Conservation (phyloP, 2,113 vertebrate species). For the Azemiops feae region DNA sequence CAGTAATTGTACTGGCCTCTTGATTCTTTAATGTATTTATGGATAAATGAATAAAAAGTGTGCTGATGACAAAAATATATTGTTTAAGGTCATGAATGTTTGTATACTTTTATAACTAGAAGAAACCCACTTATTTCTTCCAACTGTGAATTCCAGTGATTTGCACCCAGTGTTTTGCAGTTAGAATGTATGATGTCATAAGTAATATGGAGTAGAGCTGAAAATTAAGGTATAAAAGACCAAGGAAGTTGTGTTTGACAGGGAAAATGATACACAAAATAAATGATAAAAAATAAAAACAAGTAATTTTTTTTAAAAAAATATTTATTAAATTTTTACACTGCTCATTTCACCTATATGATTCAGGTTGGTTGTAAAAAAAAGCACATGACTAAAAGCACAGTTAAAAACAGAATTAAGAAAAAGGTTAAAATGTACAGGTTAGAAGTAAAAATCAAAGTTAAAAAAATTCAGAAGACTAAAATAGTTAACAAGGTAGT, state of each 20-base stretch:
- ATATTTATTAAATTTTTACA: neutral
- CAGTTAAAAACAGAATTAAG: neutral
- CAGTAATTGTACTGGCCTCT: neutral
- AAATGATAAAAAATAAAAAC: neutral
- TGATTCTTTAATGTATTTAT: neutral
- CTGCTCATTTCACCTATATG: neutral
- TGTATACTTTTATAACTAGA: neutral
- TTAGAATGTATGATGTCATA: neutral
- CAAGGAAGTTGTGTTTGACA: neutral
- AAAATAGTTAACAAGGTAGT: neutral
- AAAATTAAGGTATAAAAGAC: neutral
- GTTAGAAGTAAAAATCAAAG: neutral
- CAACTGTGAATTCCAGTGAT: neutral
- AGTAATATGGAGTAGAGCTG: neutral
- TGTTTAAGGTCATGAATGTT: neutral
- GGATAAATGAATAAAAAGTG: neutral
- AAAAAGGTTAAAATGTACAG: neutral
- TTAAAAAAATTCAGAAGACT: neutral
- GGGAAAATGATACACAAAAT: neutral
- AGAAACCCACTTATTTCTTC: neutral
- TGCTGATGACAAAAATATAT: neutral
- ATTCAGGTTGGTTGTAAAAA: neutral
- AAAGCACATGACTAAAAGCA: neutral
- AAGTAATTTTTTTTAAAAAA: neutral
- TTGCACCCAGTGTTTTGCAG: neutral